Evolutionary conservation across 2,113 vertebrate species (phyloP).

Genomic region (Poeciliopsis turrubarensis): DNA sequence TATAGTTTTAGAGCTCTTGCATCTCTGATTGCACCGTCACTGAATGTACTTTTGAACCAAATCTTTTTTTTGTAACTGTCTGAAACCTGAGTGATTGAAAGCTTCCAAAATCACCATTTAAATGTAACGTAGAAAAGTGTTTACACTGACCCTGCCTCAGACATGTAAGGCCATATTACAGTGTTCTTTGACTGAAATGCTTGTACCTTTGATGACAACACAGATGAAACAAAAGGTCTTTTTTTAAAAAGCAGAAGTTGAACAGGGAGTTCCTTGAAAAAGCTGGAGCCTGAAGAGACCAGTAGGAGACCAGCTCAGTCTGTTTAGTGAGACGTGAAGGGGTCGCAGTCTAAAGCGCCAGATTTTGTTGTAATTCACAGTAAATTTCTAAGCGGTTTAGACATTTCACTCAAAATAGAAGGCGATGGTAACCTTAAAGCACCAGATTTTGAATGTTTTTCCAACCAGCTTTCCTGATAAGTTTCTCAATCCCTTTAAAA

Average conservation of each 20-base stretch:
- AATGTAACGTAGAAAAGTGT: background rate
- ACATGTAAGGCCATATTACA: background rate
- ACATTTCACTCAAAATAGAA: background rate
- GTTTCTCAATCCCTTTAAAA: slow-evolving; percentile 5
- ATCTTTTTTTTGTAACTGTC: too few species aligned
- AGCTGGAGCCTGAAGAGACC: background rate
- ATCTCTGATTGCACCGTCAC: background rate
- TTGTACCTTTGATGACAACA: too few species aligned
- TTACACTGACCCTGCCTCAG: background rate
- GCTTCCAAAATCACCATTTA: background rate
- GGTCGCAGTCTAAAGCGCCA: background rate
- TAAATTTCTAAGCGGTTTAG: background rate
- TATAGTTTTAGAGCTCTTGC: too few species aligned
- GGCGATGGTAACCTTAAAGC: background rate
- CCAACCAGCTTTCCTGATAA: background rate
- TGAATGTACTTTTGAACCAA: background rate
- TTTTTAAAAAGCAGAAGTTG: background rate
- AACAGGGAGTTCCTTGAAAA: background rate
- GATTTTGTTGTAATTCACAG: background rate
- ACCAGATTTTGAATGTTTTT: background rate
- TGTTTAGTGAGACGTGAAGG: background rate
- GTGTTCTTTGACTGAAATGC: too few species aligned
- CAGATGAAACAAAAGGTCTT: background rate
- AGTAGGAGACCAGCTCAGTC: background rate
- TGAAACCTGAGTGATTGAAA: too few species aligned